Conservation (phyloP, 2,113 vertebrate genomes). For the Odontophorus gujanensis region DNA sequence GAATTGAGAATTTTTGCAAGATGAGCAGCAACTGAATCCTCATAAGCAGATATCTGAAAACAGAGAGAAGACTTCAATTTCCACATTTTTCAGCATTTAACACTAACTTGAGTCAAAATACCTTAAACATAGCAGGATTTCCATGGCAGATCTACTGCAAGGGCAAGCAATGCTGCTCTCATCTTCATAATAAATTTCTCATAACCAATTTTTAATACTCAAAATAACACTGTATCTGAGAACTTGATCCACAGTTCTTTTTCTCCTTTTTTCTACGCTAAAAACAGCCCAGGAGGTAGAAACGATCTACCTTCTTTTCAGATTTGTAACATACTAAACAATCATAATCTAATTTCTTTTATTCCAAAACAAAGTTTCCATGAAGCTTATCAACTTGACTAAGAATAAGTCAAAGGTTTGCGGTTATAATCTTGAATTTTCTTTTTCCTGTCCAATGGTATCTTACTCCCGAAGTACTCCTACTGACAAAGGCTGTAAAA, state of each 20-base stretch:
- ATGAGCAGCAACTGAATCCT: slow-evolving; percentile 94
- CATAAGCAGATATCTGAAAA: slow-evolving; percentile 93
- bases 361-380: not conserved
- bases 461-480: not conserved
- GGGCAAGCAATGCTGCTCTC: not conserved
- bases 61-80: not conserved
- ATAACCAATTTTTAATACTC: not conserved
- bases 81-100: not conserved
- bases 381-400: not conserved
- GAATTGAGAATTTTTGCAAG: slow-evolving; percentile 98
- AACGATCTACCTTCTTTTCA: not conserved
- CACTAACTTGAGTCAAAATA: not conserved
- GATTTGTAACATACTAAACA: not conserved
- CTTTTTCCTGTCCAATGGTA: not conserved
- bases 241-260: not conserved
- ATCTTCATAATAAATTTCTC: not conserved
- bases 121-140: not conserved
- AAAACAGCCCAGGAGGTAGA: not conserved
- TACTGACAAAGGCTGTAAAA: not conserved
- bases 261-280: not conserved
- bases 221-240: not conserved
- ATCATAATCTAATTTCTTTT: not conserved
- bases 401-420: not conserved
- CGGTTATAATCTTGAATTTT: not conserved
- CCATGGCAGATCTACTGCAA: not conserved